Evolutionary conservation across 2,113 vertebrate genomes (phyloP).

Genomic region (Brachyhypopomus occidentalis): DNA sequence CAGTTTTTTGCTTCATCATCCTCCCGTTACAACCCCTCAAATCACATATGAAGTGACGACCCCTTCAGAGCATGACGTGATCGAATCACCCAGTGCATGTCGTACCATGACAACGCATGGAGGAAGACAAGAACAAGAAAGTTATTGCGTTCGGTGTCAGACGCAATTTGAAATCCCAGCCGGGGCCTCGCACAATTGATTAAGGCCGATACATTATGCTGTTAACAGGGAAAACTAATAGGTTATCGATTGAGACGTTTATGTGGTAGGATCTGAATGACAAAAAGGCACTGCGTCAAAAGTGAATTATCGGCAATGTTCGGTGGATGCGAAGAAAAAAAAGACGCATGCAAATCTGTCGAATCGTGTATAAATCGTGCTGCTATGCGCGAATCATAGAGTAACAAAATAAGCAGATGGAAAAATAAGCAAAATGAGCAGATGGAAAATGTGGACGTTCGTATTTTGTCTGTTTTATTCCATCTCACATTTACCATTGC

Average conservation of each 20-base stretch:
- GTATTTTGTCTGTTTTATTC: background rate
- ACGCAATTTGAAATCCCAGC: no score
- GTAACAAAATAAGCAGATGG: background rate
- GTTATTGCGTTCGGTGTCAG: no score
- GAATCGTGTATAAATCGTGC: constrained; percentile 19
- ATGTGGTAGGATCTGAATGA: background rate
- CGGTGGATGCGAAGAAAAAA: constrained; percentile 41
- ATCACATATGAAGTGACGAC: background rate
- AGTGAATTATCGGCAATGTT: constrained; percentile 19
- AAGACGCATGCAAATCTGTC: constrained; percentile 53
- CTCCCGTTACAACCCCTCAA: background rate
- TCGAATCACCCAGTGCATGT: background rate
- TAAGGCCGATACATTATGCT: no score
- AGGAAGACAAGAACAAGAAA: no score
- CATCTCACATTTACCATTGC: background rate
- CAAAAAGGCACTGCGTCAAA: constrained; percentile 71
- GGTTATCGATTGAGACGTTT: no score
- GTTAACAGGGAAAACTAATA: no score
- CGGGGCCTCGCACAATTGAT: no score
- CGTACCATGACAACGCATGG: no score
- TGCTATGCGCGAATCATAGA: no score
- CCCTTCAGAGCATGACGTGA: background rate
- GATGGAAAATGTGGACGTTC: background rate
- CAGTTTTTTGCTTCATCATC: constrained; percentile 2
- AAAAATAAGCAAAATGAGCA: background rate